Base-by-base conservation (phyloP, 2,113 vertebrate genomes). In the Thunnus maccoyii region DNA sequence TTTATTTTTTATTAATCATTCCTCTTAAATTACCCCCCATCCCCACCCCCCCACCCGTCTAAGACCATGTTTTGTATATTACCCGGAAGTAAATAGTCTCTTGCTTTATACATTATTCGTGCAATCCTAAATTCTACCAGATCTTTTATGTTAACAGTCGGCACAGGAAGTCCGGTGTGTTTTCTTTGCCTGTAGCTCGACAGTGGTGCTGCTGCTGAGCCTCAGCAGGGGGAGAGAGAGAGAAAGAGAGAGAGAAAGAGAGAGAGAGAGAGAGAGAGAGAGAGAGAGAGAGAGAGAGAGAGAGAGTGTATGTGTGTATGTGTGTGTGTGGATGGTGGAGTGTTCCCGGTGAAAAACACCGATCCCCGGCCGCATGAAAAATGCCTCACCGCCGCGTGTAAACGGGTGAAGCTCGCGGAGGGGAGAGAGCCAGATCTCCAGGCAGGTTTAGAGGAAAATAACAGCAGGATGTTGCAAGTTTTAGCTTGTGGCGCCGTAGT, bases 401-500 rank as follows among this genome's bases (percentile, higher is more conserved):
- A 85, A 51, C 61, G 36, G 75, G 61, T 5, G 52, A 52, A 56
- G 55, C 18, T 68, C 55, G 14, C 27, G 25, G 57, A 56, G n/a
- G 47, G 3, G 55, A 67, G 73, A 65, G 44, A 27, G 70, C 57
- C 78, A 32, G 57, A 66, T 83, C 66, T 72, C 81, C 85, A 12
- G n/a, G n/a, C 2, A 56, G 10, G 54, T 12, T 25, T 54, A n/a
- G 16, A 80, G 76, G 75, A 63, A 71, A 69, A 80, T 62, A 50
- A 1, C 25, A 79, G 52, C 92, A 91, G 83, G 90, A 96, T 96
- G 95, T 93, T 94, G 89, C 87, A 93, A 86, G 92, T 93, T 91
- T 65, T 96, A 82, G 87, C 88, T 65, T 94, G 93, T 86, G 95
- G 95, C 66, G 91, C 90, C 78, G 90, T 96, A 88, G 85, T 95